A percentile compares a stretch with the other conserved stretches of the same genome.
Conservation (phyloP, 2,113 vertebrate species). For the Cebidichthys violaceus region DNA sequence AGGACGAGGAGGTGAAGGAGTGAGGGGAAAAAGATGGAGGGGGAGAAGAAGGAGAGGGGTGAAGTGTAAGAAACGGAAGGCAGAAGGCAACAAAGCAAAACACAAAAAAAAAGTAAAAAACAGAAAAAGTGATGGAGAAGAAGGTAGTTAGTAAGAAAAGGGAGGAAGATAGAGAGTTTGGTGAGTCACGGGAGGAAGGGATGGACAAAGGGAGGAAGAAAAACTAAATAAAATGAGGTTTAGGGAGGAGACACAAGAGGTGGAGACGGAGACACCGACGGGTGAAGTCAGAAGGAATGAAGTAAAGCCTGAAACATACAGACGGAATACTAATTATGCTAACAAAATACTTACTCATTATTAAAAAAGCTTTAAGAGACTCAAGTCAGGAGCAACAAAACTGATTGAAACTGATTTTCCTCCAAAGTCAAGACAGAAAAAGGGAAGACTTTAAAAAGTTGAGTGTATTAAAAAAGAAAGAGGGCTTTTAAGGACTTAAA, state of each 20-base stretch:
- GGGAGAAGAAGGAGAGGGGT: neutral
- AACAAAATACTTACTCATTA: neutral
- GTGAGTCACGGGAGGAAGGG: neutral
- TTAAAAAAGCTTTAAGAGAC: slow-evolving; percentile 8
- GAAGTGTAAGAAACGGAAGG: neutral
- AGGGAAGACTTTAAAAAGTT: neutral
- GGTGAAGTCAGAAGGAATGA: neutral
- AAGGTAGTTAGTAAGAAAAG: neutral
- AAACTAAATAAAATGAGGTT: neutral
- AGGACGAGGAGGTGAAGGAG: too few relatives aligned
- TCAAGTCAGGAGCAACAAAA: neutral
- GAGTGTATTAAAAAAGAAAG: slow-evolving; percentile 1
- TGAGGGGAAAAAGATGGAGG: neutral
- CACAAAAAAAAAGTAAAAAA: neutral
- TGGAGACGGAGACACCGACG: neutral
- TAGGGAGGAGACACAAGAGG: neutral
- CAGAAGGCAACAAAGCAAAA: neutral
- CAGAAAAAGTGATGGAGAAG: neutral
- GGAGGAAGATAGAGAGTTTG: too few relatives aligned
- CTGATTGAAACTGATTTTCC: neutral
- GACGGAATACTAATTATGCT: slow-evolving; percentile 4
- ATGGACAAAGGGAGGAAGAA: too few relatives aligned
- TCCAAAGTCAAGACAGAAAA: neutral
- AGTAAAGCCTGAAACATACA: neutral
- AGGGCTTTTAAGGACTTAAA: neutral